phyloP scores from a whole-genome alignment of 2,888 invertebrate genomes.

The Caenorhabditis uteleia region DNA sequence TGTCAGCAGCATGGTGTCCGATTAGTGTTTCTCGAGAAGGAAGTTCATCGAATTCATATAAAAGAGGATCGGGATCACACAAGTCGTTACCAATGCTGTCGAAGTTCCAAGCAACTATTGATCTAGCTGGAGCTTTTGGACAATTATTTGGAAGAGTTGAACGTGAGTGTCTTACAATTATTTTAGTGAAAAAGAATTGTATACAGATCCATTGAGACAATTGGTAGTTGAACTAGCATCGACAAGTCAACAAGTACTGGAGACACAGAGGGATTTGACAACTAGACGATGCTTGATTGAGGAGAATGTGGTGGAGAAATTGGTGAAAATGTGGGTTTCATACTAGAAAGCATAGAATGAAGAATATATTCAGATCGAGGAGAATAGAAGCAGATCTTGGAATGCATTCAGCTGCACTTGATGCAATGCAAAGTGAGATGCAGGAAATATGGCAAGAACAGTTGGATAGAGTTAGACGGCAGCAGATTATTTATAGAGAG shows the following conservation, averaged over 20 bases:
- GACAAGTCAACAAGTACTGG: slow-evolving; percentile 75
- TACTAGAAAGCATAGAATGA: slow-evolving; percentile 4
- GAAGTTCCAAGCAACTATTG: slow-evolving; percentile 58
- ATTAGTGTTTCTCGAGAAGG: slow-evolving; percentile 30
- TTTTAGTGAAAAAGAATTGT: neutral
- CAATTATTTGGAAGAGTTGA: slow-evolving; percentile 62
- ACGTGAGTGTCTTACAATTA: no score
- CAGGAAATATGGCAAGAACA: slow-evolving; percentile 79
- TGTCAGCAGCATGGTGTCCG: slow-evolving; percentile 53
- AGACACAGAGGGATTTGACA: slow-evolving; percentile 79
- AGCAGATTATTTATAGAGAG: slow-evolving; percentile 76
- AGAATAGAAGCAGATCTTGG: slow-evolving; percentile 65
- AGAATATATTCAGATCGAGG: no score
- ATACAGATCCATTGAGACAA: slow-evolving; percentile 36
- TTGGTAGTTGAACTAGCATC: slow-evolving; percentile 43
- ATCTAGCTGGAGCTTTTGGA: slow-evolving; percentile 64
- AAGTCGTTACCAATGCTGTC: slow-evolving; percentile 39
- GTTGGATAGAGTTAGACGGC: slow-evolving; percentile 78
- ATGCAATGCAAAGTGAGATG: slow-evolving; percentile 56
- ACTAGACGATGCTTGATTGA: slow-evolving; percentile 74
- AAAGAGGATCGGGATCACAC: slow-evolving; percentile 36
- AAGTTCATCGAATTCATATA: slow-evolving; percentile 38
- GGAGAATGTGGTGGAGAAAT: slow-evolving; percentile 47
- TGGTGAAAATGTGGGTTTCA: slow-evolving; percentile 51
- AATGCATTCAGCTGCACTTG: slow-evolving; percentile 68